These are phyloP conservation scores for Noctua fimbriata DNA, from an alignment of 2,888 invertebrate species.

Conservation along the genomic window DNA sequence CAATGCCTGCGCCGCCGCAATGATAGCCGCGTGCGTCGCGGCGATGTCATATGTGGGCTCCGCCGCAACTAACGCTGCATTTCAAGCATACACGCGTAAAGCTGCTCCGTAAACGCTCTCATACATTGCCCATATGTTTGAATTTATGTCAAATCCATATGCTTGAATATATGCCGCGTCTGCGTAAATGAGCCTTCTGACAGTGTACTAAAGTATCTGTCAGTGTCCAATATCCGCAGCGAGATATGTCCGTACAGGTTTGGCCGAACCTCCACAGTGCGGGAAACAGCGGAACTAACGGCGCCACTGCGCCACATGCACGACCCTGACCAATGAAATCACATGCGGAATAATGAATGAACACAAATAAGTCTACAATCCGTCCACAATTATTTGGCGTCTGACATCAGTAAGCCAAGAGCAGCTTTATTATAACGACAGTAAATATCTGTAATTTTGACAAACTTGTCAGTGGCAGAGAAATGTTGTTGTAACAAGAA, in stretches of 20 bases:
- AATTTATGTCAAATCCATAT: neutral
- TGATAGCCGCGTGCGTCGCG: neutral
- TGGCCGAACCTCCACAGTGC: conserved; percentile 5
- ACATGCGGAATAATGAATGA: neutral
- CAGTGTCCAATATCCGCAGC: neutral
- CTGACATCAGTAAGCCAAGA: neutral
- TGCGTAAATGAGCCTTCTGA: neutral
- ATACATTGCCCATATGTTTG: neutral
- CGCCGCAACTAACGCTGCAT: neutral
- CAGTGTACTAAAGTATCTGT: neutral
- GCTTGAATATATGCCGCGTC: neutral
- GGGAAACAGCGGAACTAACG: neutral
- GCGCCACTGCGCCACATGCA: neutral
- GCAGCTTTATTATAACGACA: neutral
- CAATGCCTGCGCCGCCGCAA: neutral
- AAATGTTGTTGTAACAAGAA: neutral
- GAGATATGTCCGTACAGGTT: neutral
- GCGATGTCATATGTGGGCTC: neutral
- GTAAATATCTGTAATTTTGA: neutral
- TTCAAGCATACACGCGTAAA: neutral
- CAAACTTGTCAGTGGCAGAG: neutral
- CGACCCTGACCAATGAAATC: neutral
- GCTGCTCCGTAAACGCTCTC: neutral
- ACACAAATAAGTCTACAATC: conserved; percentile 22
- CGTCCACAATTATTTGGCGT: neutral